These are phyloP conservation scores for Azemiops feae DNA, from an alignment of 2,113 vertebrate genomes.

Conservation along the genomic window DNA sequence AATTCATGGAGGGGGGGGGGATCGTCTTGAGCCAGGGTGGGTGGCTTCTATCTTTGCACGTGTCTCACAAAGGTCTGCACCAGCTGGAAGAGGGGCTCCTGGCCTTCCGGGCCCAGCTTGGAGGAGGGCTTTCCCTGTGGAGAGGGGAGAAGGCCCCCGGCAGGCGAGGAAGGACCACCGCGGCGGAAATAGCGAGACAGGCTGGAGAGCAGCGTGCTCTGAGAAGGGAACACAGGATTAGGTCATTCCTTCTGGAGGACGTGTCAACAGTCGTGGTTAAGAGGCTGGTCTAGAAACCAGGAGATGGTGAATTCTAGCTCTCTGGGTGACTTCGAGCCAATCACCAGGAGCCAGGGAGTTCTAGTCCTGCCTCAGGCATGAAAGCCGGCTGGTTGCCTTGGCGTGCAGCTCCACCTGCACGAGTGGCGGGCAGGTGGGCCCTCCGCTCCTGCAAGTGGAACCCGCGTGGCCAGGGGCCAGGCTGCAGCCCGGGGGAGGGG, in stretches of 20 bases:
- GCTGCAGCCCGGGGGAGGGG: too few relatives aligned
- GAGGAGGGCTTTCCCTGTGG: slow-evolving; percentile 82
- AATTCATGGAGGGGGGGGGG: background rate
- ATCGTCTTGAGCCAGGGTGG: slow-evolving; percentile 6
- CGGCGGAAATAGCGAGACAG: slow-evolving; percentile 89
- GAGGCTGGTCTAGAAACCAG: background rate
- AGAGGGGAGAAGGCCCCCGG: slow-evolving; percentile 80
- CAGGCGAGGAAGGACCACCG: slow-evolving; percentile 86
- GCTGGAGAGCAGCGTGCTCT: slow-evolving; percentile 93
- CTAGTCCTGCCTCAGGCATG: background rate
- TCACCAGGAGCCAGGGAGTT: too few relatives aligned
- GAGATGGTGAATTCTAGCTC: background rate
- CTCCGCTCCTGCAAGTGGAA: too few relatives aligned
- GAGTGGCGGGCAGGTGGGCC: too few relatives aligned
- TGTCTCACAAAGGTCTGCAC: slow-evolving; percentile 93
- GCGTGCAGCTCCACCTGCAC: too few relatives aligned
- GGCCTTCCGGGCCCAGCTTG: slow-evolving; percentile 84
- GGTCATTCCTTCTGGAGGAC: background rate
- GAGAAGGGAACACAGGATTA: accelerated
- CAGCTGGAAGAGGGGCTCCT: slow-evolving; percentile 93
- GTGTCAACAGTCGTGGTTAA: background rate
- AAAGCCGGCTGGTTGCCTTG: too few relatives aligned
- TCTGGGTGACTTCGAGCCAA: too few relatives aligned
- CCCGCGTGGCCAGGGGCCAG: too few relatives aligned
- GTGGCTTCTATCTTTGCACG: slow-evolving; percentile 83